phyloP scores from a whole-genome alignment of 2,888 invertebrate genomes.

The Mantis religiosa region DNA sequence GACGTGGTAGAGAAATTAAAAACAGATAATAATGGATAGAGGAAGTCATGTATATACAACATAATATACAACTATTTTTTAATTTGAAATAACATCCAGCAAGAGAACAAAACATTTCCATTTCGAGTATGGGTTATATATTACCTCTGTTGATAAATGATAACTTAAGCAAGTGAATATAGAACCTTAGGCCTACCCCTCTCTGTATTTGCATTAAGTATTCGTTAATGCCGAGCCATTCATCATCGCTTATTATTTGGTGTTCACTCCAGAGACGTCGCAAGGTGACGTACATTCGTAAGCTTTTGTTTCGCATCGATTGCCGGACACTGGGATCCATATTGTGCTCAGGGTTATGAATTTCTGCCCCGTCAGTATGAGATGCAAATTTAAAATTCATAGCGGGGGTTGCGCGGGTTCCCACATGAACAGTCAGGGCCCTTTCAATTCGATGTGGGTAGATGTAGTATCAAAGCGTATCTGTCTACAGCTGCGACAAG shows the following conservation, averaged over 20 bases:
- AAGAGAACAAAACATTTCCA: too few species aligned
- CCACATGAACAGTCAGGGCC: slow-evolving; percentile 17
- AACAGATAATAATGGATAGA: too few species aligned
- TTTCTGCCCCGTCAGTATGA: slow-evolving; percentile 4
- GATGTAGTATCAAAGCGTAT: slow-evolving; percentile 24
- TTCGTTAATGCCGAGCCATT: not conserved
- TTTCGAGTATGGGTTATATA: too few species aligned
- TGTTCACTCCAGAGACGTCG: not conserved
- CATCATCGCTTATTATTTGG: not conserved
- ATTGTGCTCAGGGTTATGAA: not conserved
- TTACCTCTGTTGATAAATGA: too few species aligned
- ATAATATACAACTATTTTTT: too few species aligned
- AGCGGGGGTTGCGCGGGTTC: slow-evolving; percentile 4
- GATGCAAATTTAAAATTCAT: slow-evolving; percentile 27
- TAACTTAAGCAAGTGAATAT: too few species aligned
- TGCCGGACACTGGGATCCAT: not conserved
- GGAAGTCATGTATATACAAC: too few species aligned
- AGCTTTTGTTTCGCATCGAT: not conserved
- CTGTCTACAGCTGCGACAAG: slow-evolving; percentile 20
- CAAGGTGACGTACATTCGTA: not conserved
- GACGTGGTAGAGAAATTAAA: too few species aligned
- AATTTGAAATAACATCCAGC: too few species aligned
- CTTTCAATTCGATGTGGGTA: slow-evolving; percentile 23
- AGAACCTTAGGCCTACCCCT: too few species aligned
- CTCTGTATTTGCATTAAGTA: not conserved